Base-by-base conservation (phyloP, 2,888 invertebrate species). In the Myopa testacea region DNA sequence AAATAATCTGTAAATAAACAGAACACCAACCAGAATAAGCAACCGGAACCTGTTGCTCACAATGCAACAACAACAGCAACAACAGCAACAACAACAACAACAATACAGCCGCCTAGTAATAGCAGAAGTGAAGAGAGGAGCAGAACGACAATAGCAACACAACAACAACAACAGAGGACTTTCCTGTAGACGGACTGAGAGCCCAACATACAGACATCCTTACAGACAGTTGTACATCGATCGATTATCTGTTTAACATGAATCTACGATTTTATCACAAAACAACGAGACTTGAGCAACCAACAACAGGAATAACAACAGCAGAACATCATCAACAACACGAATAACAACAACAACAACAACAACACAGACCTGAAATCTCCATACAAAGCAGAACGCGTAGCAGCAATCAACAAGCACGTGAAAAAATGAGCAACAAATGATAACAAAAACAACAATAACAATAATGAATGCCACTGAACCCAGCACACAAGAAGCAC, bases 261-360 rank as follows among this genome's bases (percentile, higher is more conserved):
- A 65, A 45, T 26, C 37, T 19, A 50, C 55, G 26, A 50, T 45
- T 14, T 1, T 50, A 38, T 34, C 68, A 69, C 16, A 77, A 52
- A 73, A 73, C 60, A 75, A 70, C 78, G 75, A 74, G 78, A 76
- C 78, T 79, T 52, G 60, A 68, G 50, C 4, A 62, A 45, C 26
- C 26, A 26, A 26, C 26, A 26, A 26, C 26, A 26, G 1, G 26
- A 26, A 26, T 26, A 26, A 26, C 26, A 26, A 26, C 26, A 45
- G 10, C 26, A 45, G 10, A 45, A 45, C 45, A 45, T 1, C 38
- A 40, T 4, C 26, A 62, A 45, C 26, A 63, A 63, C 60, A 60
- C 58, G 45, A 65, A 45, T 12, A 76, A 50, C 40, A 75, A 75
- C 52, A 78, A 70, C 77, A 79, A 37, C 55, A 62, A 45, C 71